phyloP scores from a whole-genome alignment of 2,888 invertebrate species.

The Calameuta pallipes region DNA sequence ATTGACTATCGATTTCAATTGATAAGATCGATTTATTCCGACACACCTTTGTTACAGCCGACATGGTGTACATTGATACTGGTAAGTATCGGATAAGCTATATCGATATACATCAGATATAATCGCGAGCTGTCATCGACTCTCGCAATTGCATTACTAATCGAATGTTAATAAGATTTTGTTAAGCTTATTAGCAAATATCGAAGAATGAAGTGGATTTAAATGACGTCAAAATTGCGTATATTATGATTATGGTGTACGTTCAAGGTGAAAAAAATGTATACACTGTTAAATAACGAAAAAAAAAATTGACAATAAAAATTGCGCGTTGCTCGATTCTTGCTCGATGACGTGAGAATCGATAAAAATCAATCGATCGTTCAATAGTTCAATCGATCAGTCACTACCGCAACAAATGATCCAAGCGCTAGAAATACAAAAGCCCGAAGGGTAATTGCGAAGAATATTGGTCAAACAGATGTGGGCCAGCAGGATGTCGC shows the following conservation, averaged over 20 bases:
- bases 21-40: background rate
- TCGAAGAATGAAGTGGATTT: background rate
- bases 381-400: background rate
- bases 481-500: slow-evolving; percentile 6
- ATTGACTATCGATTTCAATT: background rate
- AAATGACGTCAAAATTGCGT: background rate
- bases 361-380: background rate
- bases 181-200: background rate
- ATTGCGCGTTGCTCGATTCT: no score
- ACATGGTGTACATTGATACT: background rate
- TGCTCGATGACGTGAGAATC: background rate
- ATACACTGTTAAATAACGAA: background rate
- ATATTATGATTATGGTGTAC: background rate
- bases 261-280: background rate
- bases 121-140: background rate
- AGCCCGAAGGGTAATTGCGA: background rate
- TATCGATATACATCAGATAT: background rate
- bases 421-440: background rate
- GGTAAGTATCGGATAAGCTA: background rate
- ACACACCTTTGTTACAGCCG: background rate
- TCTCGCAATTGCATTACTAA: background rate
- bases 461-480: background rate
- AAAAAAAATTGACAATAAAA: background rate
- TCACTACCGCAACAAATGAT: background rate
- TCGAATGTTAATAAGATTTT: background rate